Conservation (phyloP, 2,797 vertebrate genomes). For the Pteropus rufus region DNA sequence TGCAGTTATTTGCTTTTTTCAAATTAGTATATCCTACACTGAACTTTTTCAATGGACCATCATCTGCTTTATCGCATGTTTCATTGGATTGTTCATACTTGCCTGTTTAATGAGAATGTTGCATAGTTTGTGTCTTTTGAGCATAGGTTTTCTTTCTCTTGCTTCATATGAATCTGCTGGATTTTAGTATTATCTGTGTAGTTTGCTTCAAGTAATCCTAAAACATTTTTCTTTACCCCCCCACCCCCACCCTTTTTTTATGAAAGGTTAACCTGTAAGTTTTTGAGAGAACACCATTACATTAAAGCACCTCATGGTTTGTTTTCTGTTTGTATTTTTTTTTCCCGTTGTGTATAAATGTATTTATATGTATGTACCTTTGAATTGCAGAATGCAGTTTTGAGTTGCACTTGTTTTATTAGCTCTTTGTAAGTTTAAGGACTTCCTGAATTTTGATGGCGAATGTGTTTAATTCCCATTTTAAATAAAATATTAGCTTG, state of each 20-base stretch:
- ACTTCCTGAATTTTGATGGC: constrained; percentile 62
- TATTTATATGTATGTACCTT: constrained; percentile 74
- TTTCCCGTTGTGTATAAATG: constrained; percentile 70
- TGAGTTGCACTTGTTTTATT: constrained; percentile 68
- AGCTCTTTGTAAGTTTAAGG: constrained; percentile 58
- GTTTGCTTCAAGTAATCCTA: constrained; percentile 97
- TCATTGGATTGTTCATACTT: constrained; percentile 99
- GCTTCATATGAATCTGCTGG: constrained; percentile 96
- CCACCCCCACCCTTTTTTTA: constrained; percentile 86
- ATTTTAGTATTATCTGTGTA: constrained; percentile 97
- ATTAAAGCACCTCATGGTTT: constrained; percentile 83
- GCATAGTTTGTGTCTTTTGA: constrained; percentile 98
- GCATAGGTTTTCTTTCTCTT: constrained; percentile 97
- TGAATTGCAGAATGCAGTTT: constrained; percentile 73
- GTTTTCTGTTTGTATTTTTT: constrained; percentile 73
- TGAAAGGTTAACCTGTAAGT: constrained; percentile 91
- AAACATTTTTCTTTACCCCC: constrained; percentile 82
- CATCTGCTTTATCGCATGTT: constrained; percentile 99
- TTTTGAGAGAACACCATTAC: constrained; percentile 95
- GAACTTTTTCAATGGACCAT: constrained; percentile 92
- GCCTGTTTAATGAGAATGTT: constrained; percentile 99
- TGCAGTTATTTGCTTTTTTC: constrained; percentile 36
- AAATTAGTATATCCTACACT: constrained; percentile 90
- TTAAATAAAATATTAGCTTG: constrained; percentile 30
- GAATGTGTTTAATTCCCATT: constrained; percentile 46